Conservation (phyloP, 2,113 vertebrate genomes). For the Cranoglanis bouderius region DNA sequence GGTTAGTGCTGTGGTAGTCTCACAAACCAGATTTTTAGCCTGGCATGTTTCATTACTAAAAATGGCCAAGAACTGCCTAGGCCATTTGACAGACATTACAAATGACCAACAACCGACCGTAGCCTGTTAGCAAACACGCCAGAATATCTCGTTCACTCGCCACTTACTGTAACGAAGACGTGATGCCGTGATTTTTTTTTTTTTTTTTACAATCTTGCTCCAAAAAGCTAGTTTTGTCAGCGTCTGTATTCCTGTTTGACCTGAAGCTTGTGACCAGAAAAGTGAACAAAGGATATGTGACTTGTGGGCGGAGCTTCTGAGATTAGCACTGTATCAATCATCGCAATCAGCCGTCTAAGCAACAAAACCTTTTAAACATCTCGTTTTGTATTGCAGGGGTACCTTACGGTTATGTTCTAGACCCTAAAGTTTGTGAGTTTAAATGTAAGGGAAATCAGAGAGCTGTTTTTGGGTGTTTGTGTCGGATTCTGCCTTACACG, state of each 20-base stretch:
- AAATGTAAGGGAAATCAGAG: not conserved
- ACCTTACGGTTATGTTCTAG: not conserved
- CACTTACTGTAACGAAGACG: not conserved
- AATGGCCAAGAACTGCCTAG: not conserved
- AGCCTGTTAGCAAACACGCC: too few relatives aligned
- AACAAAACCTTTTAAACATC: not conserved
- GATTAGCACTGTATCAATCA: not conserved
- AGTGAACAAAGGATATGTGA: not conserved
- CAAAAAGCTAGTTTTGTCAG: not conserved
- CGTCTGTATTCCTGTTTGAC: too few relatives aligned
- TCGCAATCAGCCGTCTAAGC: not conserved
- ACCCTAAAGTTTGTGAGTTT: not conserved
- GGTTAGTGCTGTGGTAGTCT: not conserved
- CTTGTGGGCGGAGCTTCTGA: not conserved
- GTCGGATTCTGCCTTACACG: not conserved
- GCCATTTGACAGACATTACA: too few relatives aligned
- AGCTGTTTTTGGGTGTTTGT: not conserved
- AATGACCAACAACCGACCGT: too few relatives aligned
- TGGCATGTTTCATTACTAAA: not conserved
- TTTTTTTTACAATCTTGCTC: not conserved
- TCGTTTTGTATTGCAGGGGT: not conserved
- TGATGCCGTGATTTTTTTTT: not conserved
- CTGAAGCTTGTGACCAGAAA: not conserved
- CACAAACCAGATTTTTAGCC: not conserved
- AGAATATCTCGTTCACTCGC: too few relatives aligned